Evolutionary conservation across 2,797 vertebrate genomes (phyloP).

Genomic region (Acanthurus leucopareius): DNA sequence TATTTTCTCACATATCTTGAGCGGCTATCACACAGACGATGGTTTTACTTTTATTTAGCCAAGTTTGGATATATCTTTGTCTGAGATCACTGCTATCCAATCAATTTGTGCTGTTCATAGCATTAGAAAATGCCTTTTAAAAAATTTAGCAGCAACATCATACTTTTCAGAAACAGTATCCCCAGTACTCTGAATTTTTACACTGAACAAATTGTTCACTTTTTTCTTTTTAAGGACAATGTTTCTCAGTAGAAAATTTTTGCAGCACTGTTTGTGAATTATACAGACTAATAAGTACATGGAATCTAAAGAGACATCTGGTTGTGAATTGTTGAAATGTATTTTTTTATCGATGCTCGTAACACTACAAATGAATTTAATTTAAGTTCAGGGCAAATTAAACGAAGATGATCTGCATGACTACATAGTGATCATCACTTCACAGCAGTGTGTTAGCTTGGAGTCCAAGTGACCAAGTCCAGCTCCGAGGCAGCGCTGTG

Average conservation of each 20-base stretch:
- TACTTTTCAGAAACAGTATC: slow-evolving; percentile 15
- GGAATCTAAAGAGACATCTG: background rate
- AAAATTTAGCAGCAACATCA: background rate
- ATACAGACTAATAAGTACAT: slow-evolving; percentile 14
- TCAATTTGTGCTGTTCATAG: slow-evolving; percentile 1
- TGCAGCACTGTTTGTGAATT: slow-evolving; percentile 8
- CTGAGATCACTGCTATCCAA: too few species aligned
- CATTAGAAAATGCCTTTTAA: slow-evolving; percentile 7
- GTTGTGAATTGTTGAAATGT: background rate
- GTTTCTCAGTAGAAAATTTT: slow-evolving; percentile 1
- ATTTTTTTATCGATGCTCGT: background rate
- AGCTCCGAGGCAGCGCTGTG: too few species aligned
- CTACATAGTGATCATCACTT: background rate
- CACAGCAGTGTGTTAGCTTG: background rate
- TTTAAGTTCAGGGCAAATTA: background rate
- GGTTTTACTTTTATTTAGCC: too few species aligned
- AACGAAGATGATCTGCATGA: background rate
- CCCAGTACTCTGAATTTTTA: background rate
- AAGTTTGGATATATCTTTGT: too few species aligned
- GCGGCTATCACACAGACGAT: background rate
- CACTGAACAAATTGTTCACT: slow-evolving; percentile 4
- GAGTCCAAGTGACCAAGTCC: background rate
- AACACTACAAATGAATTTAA: background rate
- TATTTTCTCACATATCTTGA: background rate
- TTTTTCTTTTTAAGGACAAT: slow-evolving; percentile 7